Conservation (phyloP, 2,797 vertebrate genomes). For the Coranthus polyacanthus region DNA sequence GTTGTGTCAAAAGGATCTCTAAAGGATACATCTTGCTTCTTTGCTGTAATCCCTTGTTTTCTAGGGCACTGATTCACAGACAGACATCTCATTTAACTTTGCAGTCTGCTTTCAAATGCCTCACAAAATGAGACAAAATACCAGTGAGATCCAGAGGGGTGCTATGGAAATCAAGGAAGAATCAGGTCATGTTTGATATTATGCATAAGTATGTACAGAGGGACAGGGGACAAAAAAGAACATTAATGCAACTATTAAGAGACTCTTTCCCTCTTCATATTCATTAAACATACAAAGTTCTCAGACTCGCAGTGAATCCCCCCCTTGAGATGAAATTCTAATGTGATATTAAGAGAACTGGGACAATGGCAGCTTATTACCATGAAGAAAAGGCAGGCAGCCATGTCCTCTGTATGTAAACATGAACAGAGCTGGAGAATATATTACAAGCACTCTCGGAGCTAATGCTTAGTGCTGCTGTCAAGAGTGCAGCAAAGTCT, state of each 20-base stretch:
- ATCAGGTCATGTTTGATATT: constrained; percentile 81
- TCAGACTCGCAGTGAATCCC: constrained; percentile 61
- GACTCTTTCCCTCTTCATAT: constrained; percentile 55
- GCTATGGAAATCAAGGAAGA: constrained; percentile 68
- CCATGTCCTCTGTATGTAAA: constrained; percentile 55
- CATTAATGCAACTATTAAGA: constrained; percentile 66
- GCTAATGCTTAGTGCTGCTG: constrained; percentile 22
- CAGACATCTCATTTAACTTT: constrained; percentile 48
- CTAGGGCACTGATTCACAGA: constrained; percentile 18
- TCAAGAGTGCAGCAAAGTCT: constrained; percentile 44
- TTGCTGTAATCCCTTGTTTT: constrained; percentile 2
- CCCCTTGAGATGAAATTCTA: constrained; percentile 81
- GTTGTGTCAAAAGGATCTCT: constrained; percentile 13
- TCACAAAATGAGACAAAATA: constrained; percentile 77
- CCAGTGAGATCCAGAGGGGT: constrained; percentile 76
- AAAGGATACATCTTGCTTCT: constrained; percentile 26
- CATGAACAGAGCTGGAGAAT: constrained; percentile 26
- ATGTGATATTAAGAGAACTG: constrained; percentile 82
- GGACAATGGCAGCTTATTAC: constrained; percentile 71
- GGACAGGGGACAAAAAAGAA: constrained; percentile 40
- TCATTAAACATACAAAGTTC: constrained; percentile 77
- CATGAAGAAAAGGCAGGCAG: constrained; percentile 49
- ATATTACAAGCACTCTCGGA: constrained; percentile 30
- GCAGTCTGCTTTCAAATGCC: constrained; percentile 54
- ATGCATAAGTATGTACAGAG: constrained; percentile 67